Conservation (phyloP, 2,888 invertebrate species). For the Hydraecia micacea region DNA sequence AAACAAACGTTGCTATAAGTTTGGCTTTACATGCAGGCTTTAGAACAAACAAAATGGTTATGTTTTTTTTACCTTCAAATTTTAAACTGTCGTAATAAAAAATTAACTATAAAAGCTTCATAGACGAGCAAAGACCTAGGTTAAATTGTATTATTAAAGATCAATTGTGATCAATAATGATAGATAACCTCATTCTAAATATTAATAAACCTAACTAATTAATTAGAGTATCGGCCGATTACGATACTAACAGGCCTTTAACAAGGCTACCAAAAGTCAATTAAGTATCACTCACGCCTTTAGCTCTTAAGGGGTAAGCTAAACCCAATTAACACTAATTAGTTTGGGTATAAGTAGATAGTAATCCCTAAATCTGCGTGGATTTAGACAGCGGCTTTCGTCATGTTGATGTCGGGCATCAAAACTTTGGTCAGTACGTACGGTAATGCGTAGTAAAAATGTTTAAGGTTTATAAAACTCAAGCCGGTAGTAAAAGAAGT, state of each 20-base stretch:
- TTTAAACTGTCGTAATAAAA: not conserved
- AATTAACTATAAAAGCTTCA: not conserved
- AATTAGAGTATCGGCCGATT: slow-evolving; percentile 50
- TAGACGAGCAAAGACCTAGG: not conserved
- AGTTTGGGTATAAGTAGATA: slow-evolving; percentile 65
- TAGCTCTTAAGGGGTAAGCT: slow-evolving; percentile 61
- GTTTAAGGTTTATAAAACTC: slow-evolving; percentile 7
- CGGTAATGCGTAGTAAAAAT: slow-evolving; percentile 24
- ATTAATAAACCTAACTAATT: slow-evolving; percentile 47
- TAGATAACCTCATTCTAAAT: slow-evolving; percentile 6
- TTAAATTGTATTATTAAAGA: not conserved
- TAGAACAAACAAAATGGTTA: slow-evolving; percentile 15
- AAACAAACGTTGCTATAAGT: slow-evolving; percentile 42
- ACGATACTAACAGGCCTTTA: slow-evolving; percentile 32
- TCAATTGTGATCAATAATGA: not conserved
- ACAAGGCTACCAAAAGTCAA: slow-evolving; percentile 59
- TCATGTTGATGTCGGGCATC: slow-evolving; percentile 36
- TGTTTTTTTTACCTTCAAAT: not conserved
- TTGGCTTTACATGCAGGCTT: slow-evolving; percentile 38
- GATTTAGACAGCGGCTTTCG: slow-evolving; percentile 55
- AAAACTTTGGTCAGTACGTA: slow-evolving; percentile 44
- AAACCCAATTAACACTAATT: slow-evolving; percentile 67
- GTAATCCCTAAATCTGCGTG: slow-evolving; percentile 60
- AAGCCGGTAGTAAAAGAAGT: slow-evolving; percentile 13
- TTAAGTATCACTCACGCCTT: slow-evolving; percentile 63